Conservation (phyloP, 2,888 invertebrate species). For the Tineola bisselliella region DNA sequence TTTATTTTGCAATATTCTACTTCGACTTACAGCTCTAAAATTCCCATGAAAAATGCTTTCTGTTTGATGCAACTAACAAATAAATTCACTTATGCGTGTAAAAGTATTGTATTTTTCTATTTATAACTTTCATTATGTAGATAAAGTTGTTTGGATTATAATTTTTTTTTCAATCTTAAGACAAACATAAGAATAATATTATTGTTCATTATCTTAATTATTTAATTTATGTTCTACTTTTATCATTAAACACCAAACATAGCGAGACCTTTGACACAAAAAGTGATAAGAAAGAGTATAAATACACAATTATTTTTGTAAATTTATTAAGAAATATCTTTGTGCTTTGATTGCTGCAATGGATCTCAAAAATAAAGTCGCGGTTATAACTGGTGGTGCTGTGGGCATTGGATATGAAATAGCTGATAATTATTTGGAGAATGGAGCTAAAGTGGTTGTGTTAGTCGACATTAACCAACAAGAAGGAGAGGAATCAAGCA, state of each 20-base stretch:
- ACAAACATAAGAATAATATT: background rate
- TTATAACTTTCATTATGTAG: too few species aligned
- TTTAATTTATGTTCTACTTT: background rate
- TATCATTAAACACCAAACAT: background rate
- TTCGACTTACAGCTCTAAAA: background rate
- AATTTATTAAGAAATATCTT: background rate
- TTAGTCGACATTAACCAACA: conserved; percentile 39
- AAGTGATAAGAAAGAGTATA: background rate
- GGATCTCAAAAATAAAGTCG: conserved; percentile 19
- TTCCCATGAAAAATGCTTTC: too few species aligned
- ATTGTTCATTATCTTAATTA: background rate
- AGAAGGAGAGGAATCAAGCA: conserved; percentile 42
- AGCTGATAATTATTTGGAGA: conserved; percentile 39
- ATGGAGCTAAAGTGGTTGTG: conserved; percentile 23
- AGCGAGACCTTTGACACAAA: background rate
- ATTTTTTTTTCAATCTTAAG: background rate
- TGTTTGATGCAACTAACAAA: too few species aligned
- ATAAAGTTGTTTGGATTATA: background rate
- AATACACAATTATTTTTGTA: background rate
- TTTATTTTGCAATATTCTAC: background rate
- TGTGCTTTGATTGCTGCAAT: background rate
- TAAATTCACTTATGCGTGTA: too few species aligned
- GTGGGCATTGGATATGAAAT: conserved; percentile 51
- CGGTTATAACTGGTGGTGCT: conserved; percentile 51
- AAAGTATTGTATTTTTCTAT: too few species aligned